These are phyloP conservation scores for Chiroxiphia lanceolata DNA, from an alignment of 2,797 vertebrate species.

Conservation along the genomic window DNA sequence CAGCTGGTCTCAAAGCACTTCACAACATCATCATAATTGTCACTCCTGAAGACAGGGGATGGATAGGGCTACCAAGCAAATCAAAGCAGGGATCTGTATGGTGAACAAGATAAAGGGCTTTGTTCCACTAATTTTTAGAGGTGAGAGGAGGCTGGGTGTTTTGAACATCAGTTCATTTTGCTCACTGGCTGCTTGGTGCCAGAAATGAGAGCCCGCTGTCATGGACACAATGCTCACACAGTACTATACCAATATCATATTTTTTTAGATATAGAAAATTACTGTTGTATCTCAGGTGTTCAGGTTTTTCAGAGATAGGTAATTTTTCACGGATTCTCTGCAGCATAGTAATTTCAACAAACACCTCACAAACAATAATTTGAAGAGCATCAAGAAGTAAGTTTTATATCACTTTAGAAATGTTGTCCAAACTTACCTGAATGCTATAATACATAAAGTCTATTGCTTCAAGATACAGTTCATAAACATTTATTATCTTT, in stretches of 20 bases:
- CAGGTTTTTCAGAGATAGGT: not conserved
- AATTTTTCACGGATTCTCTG: not conserved
- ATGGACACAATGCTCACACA: not conserved
- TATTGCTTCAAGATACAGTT: not conserved
- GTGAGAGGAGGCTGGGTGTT: not conserved
- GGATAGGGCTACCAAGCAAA: not conserved
- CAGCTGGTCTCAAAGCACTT: not conserved
- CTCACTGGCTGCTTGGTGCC: not conserved
- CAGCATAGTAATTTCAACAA: not conserved
- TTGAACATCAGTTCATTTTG: not conserved
- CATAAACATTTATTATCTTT: not conserved
- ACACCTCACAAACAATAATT: not conserved
- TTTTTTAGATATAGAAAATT: not conserved
- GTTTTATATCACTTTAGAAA: not conserved
- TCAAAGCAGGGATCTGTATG: not conserved
- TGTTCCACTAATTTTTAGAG: not conserved
- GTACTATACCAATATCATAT: not conserved
- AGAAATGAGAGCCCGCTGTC: not conserved
- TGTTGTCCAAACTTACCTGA: not conserved
- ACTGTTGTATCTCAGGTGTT: not conserved
- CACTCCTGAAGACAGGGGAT: not conserved
- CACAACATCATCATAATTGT: not conserved
- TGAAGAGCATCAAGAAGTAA: not conserved
- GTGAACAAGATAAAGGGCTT: not conserved
- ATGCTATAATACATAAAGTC: not conserved